A percentile compares a stretch with the other conserved stretches of the same genome.
Evolutionary conservation across 2,888 invertebrate genomes (phyloP).

Genomic region (Maniola hyperantus): DNA sequence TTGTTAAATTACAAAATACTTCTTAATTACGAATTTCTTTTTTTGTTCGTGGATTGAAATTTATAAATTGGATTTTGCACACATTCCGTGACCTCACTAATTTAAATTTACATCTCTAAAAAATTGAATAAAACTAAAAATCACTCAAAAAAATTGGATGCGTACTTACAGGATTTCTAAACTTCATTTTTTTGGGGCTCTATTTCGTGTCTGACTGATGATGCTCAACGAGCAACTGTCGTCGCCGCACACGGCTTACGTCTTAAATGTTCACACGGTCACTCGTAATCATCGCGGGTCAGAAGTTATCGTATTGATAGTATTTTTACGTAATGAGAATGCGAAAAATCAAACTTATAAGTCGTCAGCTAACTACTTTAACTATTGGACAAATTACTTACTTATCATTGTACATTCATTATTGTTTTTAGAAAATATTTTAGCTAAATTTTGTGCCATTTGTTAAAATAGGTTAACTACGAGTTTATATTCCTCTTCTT

Average conservation of each 20-base stretch:
- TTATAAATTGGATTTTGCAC: no score
- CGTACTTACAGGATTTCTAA: constrained; percentile 37
- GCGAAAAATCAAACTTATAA: constrained; percentile 12
- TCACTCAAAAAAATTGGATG: background rate
- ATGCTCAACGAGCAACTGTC: constrained; percentile 27
- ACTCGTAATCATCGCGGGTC: constrained; percentile 31
- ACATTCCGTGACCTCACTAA: no score
- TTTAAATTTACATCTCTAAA: background rate
- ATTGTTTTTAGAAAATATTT: no score
- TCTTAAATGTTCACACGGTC: constrained; percentile 32
- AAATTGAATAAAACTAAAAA: background rate
- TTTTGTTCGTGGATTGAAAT: no score
- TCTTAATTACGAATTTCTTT: no score
- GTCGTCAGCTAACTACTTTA: constrained; percentile 2
- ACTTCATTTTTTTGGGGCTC: constrained; percentile 33
- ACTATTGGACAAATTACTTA: no score
- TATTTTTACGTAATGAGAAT: constrained; percentile 26
- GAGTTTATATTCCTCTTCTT: no score
- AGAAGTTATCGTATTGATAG: constrained; percentile 34
- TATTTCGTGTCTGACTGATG: constrained; percentile 20
- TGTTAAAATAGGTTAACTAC: no score
- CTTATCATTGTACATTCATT: no score
- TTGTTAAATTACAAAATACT: no score
- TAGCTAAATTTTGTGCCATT: no score
- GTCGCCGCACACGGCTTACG: background rate